phyloP scores from a whole-genome alignment of 2,797 vertebrate genomes.

The Leptatherina wallacei region DNA sequence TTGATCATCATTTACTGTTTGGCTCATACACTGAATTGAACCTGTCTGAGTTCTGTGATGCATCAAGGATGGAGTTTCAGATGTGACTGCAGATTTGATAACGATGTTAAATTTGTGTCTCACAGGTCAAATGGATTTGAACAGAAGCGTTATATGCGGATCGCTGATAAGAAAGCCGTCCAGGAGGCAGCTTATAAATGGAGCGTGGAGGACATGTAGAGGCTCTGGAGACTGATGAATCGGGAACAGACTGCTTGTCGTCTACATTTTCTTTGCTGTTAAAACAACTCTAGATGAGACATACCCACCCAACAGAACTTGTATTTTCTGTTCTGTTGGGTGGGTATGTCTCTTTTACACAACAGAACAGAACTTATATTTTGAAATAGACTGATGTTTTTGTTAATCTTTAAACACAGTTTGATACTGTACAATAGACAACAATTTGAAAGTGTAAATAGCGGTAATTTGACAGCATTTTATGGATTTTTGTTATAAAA shows the following conservation, averaged over 20 bases:
- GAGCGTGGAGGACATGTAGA: constrained; percentile 98
- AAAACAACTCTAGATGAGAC: constrained; percentile 18
- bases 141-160: constrained; percentile 90
- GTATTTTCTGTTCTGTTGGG: constrained; percentile 5
- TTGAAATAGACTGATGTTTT: constrained; percentile 13
- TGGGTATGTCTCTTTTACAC: no score
- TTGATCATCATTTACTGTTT: not conserved
- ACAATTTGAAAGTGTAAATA: constrained; percentile 41
- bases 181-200: constrained; percentile 97
- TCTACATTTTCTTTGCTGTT: not conserved
- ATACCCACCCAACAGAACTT: not conserved
- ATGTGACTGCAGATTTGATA: constrained; percentile 6
- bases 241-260: not conserved
- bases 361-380: constrained; percentile 2
- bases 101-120: constrained; percentile 10
- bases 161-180: constrained; percentile 90
- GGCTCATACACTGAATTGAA: not conserved
- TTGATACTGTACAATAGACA: constrained; percentile 28
- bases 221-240: not conserved
- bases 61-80: not conserved
- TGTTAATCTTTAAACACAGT: constrained; percentile 17
- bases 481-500: constrained; percentile 46
- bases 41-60: not conserved
- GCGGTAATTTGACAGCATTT: constrained; percentile 20
- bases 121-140: constrained; percentile 96